Conservation (phyloP, 2,888 invertebrate species). For the Conomelus anceps region DNA sequence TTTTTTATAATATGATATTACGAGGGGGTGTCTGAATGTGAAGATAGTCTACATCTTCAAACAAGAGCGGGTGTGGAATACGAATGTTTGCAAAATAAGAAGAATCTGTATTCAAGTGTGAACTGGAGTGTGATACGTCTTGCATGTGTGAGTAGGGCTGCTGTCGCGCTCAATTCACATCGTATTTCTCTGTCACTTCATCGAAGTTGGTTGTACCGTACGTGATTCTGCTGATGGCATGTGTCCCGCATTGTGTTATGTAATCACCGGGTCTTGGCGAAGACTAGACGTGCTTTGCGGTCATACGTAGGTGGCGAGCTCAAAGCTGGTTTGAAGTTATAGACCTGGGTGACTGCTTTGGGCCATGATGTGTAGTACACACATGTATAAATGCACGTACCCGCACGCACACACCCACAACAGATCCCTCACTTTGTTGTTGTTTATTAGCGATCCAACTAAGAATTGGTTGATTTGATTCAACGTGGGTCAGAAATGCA, state of each 20-base stretch:
- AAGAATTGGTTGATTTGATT: not conserved
- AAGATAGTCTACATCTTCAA: not conserved
- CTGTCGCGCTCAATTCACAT: not conserved
- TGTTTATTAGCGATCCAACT: not conserved
- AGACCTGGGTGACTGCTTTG: not conserved
- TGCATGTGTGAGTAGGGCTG: not conserved
- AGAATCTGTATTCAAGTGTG: not conserved
- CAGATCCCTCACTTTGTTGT: not conserved
- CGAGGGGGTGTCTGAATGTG: not conserved
- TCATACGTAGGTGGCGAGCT: not conserved
- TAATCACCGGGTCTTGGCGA: not conserved
- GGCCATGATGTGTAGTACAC: not conserved
- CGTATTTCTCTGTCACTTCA: not conserved
- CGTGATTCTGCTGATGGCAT: not conserved
- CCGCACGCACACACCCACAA: not conserved
- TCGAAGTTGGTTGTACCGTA: not conserved
- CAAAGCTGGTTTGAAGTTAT: not conserved
- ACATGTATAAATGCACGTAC: not conserved
- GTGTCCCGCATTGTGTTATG: not conserved
- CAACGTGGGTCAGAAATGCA: not conserved
- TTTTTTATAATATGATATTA: no score
- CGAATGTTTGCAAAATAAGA: not conserved
- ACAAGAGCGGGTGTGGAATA: not conserved
- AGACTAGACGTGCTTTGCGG: not conserved
- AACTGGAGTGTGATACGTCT: not conserved